Percentiles rank a stretch among this genome's conserved stretches.
Conservation (phyloP, 2,888 invertebrate genomes). For the Mimas tiliae region DNA sequence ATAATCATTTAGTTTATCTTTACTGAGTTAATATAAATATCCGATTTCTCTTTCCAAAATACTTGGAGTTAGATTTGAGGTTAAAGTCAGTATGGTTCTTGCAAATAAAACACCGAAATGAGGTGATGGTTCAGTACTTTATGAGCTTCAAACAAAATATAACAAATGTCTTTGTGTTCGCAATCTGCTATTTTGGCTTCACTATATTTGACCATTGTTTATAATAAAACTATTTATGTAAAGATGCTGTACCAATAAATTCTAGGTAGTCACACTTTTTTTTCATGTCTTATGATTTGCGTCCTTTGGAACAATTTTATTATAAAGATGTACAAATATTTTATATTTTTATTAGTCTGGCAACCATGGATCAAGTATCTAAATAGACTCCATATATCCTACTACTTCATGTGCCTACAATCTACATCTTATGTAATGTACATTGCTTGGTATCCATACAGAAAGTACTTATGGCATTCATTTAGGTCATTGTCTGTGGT, state of each 20-base stretch:
- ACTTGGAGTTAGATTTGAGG: slow-evolving; percentile 23
- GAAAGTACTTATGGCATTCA: too few relatives aligned
- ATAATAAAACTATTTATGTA: not conserved
- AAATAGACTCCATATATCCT: too few relatives aligned
- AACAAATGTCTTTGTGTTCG: slow-evolving; percentile 38
- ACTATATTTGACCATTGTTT: slow-evolving; percentile 42
- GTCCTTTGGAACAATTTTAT: not conserved
- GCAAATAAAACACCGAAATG: slow-evolving; percentile 42
- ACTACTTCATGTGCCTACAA: too few relatives aligned
- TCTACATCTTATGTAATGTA: too few relatives aligned
- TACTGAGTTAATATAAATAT: not conserved
- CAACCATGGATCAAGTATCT: too few relatives aligned
- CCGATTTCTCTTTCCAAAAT: slow-evolving; percentile 19
- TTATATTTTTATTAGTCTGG: not conserved
- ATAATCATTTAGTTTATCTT: not conserved
- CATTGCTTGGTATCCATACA: too few relatives aligned
- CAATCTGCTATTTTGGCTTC: slow-evolving; percentile 54
- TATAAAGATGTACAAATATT: not conserved
- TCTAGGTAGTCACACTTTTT: not conserved
- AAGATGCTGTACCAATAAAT: not conserved
- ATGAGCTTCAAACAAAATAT: slow-evolving; percentile 43
- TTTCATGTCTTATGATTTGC: not conserved
- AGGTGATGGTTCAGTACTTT: slow-evolving; percentile 43
- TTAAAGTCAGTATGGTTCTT: slow-evolving; percentile 47
- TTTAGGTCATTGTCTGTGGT: too few relatives aligned